Conservation (phyloP, 2,797 vertebrate genomes). For the Diplodus sargus region DNA sequence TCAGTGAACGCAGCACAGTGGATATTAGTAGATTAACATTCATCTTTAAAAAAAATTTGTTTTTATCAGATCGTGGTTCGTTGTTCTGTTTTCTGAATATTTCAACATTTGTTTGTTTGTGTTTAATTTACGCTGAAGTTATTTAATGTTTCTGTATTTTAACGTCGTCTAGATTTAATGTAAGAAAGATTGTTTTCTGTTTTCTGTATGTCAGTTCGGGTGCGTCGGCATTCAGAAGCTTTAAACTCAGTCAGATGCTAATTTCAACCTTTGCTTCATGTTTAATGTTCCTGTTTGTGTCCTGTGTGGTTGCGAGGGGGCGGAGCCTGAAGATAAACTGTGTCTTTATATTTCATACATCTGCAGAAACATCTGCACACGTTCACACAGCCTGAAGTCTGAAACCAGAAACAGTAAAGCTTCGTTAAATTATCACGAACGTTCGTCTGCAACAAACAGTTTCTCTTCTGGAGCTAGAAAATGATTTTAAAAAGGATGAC, state of each 20-base stretch:
- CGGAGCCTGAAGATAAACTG: neutral
- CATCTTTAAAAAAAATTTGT: neutral
- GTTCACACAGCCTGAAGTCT: neutral
- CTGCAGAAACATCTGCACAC: neutral
- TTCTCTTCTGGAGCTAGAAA: neutral
- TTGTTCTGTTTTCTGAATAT: too few relatives aligned
- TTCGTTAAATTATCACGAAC: neutral
- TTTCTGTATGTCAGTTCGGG: too few relatives aligned
- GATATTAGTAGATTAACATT: neutral
- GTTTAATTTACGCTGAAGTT: neutral
- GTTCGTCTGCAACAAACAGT: neutral
- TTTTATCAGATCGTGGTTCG: neutral
- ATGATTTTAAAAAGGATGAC: neutral
- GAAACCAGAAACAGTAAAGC: accelerated
- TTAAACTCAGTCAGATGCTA: slow-evolving; percentile 2
- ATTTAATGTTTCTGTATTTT: neutral
- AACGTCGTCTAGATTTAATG: neutral
- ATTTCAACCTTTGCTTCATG: slow-evolving; percentile 19
- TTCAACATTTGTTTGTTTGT: neutral
- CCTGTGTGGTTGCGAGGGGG: slow-evolving; percentile 9
- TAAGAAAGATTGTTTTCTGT: neutral
- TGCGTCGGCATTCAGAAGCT: neutral
- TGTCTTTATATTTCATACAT: too few relatives aligned
- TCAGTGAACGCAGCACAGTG: slow-evolving; percentile 27
- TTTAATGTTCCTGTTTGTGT: neutral